Conservation (phyloP, 2,797 vertebrate species). For the Danio albolineatus region DNA sequence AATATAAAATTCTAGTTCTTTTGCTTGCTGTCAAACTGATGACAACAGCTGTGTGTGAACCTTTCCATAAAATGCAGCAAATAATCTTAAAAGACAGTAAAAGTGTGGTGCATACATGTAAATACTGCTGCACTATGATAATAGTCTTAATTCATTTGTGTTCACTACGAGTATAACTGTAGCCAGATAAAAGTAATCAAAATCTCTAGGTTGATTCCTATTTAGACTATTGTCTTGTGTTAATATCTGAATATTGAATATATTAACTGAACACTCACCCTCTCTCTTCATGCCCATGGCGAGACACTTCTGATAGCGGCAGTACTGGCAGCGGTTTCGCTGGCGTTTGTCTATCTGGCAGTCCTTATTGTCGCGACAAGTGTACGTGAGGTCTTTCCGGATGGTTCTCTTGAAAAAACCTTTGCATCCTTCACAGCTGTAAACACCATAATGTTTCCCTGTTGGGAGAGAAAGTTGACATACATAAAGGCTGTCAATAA, state of each 20-base stretch:
- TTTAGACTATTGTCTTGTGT: too few relatives aligned
- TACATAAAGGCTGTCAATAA: not conserved
- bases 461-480: not conserved
- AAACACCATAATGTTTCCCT: conserved; percentile 96
- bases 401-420: conserved; percentile 97
- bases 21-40: too few relatives aligned
- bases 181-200: too few relatives aligned
- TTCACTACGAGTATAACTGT: not conserved
- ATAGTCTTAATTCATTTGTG: not conserved
- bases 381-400: conserved; percentile 94
- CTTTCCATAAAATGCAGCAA: too few relatives aligned
- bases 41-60: too few relatives aligned
- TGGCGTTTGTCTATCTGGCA: conserved; percentile 96
- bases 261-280: conserved; percentile 75
- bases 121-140: too few relatives aligned
- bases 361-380: conserved; percentile 92
- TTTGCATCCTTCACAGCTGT: conserved; percentile 97
- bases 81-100: too few relatives aligned
- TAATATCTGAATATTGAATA: too few relatives aligned
- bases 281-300: conserved; percentile 97
- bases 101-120: too few relatives aligned
- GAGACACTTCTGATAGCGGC: conserved; percentile 93
- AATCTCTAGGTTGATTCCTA: too few relatives aligned
- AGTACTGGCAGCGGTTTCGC: conserved; percentile 95
- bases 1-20: too few relatives aligned